phyloP scores from a whole-genome alignment of 2,888 invertebrate species.

The Vanessa cardui region DNA sequence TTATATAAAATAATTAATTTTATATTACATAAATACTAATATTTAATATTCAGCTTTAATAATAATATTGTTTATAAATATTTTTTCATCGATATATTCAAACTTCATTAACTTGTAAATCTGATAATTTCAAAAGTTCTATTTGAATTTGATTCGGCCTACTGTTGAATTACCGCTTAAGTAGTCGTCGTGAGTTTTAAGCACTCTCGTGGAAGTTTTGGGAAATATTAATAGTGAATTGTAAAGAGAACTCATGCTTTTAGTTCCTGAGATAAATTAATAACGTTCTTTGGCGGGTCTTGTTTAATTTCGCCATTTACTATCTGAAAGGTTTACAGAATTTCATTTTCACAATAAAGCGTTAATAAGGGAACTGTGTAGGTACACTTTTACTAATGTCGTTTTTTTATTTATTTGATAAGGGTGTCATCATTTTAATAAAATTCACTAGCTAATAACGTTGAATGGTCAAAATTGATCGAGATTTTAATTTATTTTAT shows the following conservation, averaged over 20 bases:
- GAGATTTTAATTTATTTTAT: no score
- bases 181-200: slow-evolving; percentile 37
- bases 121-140: slow-evolving; percentile 22
- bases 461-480: no score
- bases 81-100: slow-evolving; percentile 8
- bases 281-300: slow-evolving; percentile 27
- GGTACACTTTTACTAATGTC: no score
- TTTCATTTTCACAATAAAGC: not conserved
- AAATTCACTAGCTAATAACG: no score
- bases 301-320: slow-evolving; percentile 19
- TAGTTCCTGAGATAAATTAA: slow-evolving; percentile 31
- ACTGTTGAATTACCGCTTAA: slow-evolving; percentile 41
- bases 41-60: not conserved
- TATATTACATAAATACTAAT: not conserved
- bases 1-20: not conserved
- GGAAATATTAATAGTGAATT: slow-evolving; percentile 41
- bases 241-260: slow-evolving; percentile 38
- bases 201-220: slow-evolving; percentile 39
- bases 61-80: not conserved
- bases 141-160: slow-evolving; percentile 29
- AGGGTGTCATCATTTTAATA: no score
- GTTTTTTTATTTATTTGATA: no score
- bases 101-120: slow-evolving; percentile 13
- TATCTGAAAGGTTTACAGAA: slow-evolving; percentile 10
- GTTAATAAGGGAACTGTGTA: no score